Evolutionary conservation across 2,888 invertebrate species (phyloP), one percentile per base, ranked within the genome.

Genomic region (Philhelius pedissequus): DNA sequence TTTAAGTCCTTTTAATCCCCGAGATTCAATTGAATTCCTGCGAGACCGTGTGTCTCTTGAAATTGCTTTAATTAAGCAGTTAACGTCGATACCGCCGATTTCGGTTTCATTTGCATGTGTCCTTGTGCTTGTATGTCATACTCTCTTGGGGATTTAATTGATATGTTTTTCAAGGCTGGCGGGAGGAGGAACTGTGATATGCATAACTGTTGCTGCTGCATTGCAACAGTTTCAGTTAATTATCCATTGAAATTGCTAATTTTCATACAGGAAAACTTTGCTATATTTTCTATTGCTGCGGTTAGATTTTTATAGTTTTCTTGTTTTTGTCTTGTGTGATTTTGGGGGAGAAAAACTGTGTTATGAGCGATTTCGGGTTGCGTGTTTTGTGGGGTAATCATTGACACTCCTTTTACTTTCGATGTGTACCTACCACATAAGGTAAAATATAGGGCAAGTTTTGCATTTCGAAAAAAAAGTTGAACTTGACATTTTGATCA

Each of bases 31-130:
- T 60, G 64, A 77, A 25, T 62, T 58, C 56, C 77, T 54, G 40
- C 52, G 32, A 45, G 35, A 50, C 50, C 45, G 38, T 35, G 60
- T 56, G 56, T 52, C 81, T 60, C 81, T 71, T 71, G 60, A 77
- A 70, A 82, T 68, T 38, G 48, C 52, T 54, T 77, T 71, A 82
- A 82, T 82, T 82, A 66, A 71, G 66, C 52, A 71, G 54, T 77
- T 81, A 71, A 71, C 71, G 76, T 76, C 56, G 52, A 70, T 69
- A 54, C 56, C 66, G 38, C 40, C 35, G 56, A 64, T 64, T 64
- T 48, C 32, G 48, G 64, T 64, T 64, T 35, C 38, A 18, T 73
- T 50, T 40, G 60, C 80, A 76, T 79, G 32, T 54, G 60, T 50
- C 25, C 66, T 27, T 22, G 22, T 66, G n/a, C n/a, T n/a, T n/a